These are phyloP conservation scores for Tinamus major DNA, from an alignment of 2,797 vertebrate genomes.

Conservation along the genomic window DNA sequence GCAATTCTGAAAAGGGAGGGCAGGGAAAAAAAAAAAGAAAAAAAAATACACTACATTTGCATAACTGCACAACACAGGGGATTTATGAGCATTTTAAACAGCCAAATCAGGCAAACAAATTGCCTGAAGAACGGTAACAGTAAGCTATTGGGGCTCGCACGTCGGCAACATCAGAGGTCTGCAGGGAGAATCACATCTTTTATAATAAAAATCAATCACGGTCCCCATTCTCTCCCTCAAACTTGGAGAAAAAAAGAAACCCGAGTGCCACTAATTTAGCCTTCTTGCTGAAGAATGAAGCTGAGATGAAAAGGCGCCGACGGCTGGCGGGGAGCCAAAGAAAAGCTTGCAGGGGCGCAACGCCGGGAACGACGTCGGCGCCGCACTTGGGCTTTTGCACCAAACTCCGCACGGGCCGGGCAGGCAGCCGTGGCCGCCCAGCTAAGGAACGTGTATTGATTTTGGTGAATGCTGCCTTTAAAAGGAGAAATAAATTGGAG, in stretches of 20 bases:
- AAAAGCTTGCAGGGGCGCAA: slow-evolving; percentile 72
- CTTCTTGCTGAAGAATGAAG: slow-evolving; percentile 70
- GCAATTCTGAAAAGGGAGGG: slow-evolving; percentile 19
- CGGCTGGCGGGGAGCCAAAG: slow-evolving; percentile 75
- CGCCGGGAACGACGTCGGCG: slow-evolving; percentile 41
- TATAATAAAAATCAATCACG: slow-evolving; percentile 68
- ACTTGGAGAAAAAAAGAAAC: slow-evolving; percentile 42
- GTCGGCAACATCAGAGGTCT: slow-evolving; percentile 59
- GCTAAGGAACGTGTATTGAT: slow-evolving; percentile 49
- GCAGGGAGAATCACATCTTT: slow-evolving; percentile 57
- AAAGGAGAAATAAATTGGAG: slow-evolving; percentile 71
- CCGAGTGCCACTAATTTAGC: slow-evolving; percentile 74
- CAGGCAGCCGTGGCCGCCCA: not conserved
- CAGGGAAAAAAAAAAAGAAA: not conserved
- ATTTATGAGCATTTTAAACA: slow-evolving; percentile 75
- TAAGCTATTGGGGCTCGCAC: slow-evolving; percentile 52
- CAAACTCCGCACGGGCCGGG: slow-evolving; percentile 32
- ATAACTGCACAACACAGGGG: slow-evolving; percentile 79
- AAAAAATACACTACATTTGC: slow-evolving; percentile 73
- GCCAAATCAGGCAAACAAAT: slow-evolving; percentile 81
- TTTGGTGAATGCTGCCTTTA: slow-evolving; percentile 24
- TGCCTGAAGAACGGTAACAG: slow-evolving; percentile 73
- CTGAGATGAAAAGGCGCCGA: slow-evolving; percentile 78
- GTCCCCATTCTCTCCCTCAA: slow-evolving; percentile 63
- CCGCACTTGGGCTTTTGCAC: slow-evolving; percentile 6